Evolutionary conservation across 2,888 invertebrate species (phyloP), one percentile per base, ranked within the genome.

Genomic region (Tenthredo distinguenda): DNA sequence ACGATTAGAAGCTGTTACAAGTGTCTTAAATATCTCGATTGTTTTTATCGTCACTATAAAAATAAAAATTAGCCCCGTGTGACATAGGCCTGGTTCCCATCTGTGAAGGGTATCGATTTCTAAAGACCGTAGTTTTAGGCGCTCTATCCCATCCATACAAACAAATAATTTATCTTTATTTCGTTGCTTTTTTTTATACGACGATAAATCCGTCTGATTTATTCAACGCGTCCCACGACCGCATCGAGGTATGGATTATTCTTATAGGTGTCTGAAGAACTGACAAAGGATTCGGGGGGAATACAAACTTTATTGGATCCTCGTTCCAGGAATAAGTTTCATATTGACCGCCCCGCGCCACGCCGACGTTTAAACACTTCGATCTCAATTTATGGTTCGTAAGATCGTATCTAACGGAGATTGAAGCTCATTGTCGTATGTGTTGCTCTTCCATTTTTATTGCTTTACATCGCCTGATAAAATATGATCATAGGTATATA

Each of bases 121-220:
- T 81, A 15, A 81, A 81, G n/a, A 81, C 62, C 83, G 65, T 58
- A 68, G 47, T 68, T 83, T 68, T 83, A 3, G 21, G 68, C 58
- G 37, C 31, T 43, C 40, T 83, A 26, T 68, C 47, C 47, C 31
- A 43, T 68, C 68, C 68, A 71, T 34, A 40, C 71, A 31, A 83
- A 83, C 83, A 83, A 68, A 83, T 68, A 83, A 83, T 83, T 83
- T 83, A 83, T 83, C 83, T 68, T 68, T 83, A 68, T 83, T 34
- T 31, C 83, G 47, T 71, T 83, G 31, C 26, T 68, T 68, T 40
- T 79, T 26, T 50, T 37, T 83, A 83, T 83, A 47, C 83, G 68
- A 71, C 47, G 18, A 65, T 83, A 83, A 47, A 68, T 83, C 31
- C 47, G 21, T 31, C 71, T 83, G 83, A 47, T 65, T 68, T 83